These are phyloP conservation scores for Sisor rabdophorus DNA, from an alignment of 2,113 vertebrate species.

Conservation along the genomic window DNA sequence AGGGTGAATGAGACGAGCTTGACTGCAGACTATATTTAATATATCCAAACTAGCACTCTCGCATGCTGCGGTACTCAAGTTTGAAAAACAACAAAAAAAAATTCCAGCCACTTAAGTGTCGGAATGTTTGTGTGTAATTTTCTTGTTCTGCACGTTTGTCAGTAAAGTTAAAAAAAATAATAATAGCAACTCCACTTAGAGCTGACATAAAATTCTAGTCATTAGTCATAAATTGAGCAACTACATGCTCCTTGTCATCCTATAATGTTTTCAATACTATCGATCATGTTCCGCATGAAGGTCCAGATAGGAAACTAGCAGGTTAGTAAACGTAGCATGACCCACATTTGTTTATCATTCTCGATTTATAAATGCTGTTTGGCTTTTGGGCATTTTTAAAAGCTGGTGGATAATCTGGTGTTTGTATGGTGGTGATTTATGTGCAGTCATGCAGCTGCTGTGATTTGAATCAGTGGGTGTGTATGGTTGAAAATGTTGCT, in stretches of 20 bases:
- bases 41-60: not conserved
- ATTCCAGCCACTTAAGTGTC: not conserved
- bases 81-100: no score
- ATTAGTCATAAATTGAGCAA: slow-evolving; percentile 25
- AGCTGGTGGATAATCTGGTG: slow-evolving; percentile 3
- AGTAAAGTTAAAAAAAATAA: not conserved
- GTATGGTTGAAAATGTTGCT: slow-evolving; percentile 18
- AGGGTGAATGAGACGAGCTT: not conserved
- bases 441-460: slow-evolving; percentile 9
- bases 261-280: slow-evolving; percentile 21
- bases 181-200: not conserved
- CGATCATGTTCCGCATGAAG: slow-evolving; percentile 18
- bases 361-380: slow-evolving; percentile 11
- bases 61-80: not conserved
- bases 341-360: slow-evolving; percentile 9
- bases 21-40: not conserved
- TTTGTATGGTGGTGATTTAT: slow-evolving; percentile 26
- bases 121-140: not conserved
- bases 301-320: slow-evolving; percentile 19
- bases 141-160: not conserved
- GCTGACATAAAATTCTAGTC: not conserved
- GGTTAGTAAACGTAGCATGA: slow-evolving; percentile 2
- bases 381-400: not conserved
- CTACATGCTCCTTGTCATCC: not conserved
- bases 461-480: slow-evolving; percentile 19